Evolutionary conservation across 2,888 invertebrate species (phyloP).

Genomic region (Sialis fuliginosa): DNA sequence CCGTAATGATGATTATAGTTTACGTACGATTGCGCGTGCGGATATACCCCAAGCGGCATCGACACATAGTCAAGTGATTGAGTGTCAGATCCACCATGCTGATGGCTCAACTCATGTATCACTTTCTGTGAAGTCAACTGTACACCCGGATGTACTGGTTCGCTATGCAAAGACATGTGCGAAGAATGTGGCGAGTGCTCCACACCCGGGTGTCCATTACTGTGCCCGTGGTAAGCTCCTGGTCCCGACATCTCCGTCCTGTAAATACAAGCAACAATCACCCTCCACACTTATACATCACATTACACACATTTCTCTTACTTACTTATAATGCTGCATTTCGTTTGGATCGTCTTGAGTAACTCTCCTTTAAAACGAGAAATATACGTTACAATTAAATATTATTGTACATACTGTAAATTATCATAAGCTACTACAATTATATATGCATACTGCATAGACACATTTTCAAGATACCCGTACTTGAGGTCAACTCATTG

Average conservation of each 20-base stretch:
- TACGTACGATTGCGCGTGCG: slow-evolving; percentile 20
- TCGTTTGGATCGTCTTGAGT: slow-evolving; percentile 42
- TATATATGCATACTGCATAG: no score
- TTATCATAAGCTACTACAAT: no score
- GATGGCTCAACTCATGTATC: slow-evolving; percentile 39
- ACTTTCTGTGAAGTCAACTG: slow-evolving; percentile 55
- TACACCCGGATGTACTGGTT: slow-evolving; percentile 35
- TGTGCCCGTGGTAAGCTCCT: slow-evolving; percentile 28
- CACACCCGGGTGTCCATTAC: slow-evolving; percentile 34
- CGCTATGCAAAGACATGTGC: slow-evolving; percentile 30
- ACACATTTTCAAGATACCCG: no score
- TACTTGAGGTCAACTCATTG: slow-evolving; percentile 5
- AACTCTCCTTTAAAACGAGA: slow-evolving; percentile 36
- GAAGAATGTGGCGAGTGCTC: slow-evolving; percentile 38
- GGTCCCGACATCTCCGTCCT: slow-evolving; percentile 14
- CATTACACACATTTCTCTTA: slow-evolving; percentile 9
- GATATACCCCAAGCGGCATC: slow-evolving; percentile 26
- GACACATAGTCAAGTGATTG: slow-evolving; percentile 33
- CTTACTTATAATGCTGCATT: slow-evolving; percentile 49
- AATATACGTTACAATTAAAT: slow-evolving; percentile 13
- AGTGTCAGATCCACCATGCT: slow-evolving; percentile 33
- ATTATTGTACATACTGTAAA: background rate
- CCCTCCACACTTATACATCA: no score
- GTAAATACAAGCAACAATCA: no score
- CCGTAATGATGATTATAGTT: slow-evolving; percentile 27